phyloP scores from a whole-genome alignment of 2,113 vertebrate genomes.

The Balaeniceps rex region DNA sequence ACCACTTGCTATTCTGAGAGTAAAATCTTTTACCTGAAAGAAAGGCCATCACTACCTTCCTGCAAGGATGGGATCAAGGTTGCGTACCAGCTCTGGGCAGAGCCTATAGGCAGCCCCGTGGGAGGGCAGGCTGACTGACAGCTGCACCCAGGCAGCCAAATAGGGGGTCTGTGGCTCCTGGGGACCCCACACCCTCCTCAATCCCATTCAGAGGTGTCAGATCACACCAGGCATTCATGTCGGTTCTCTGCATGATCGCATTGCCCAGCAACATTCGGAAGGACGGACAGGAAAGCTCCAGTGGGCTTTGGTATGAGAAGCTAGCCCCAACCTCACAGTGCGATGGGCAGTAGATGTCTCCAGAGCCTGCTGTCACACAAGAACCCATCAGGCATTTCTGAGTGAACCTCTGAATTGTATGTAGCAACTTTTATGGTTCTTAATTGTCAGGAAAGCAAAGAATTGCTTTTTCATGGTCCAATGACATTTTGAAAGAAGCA shows the following conservation, averaged over 20 bases:
- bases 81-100: not conserved
- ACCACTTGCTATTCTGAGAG: not conserved
- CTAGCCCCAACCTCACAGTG: not conserved
- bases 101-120: not conserved
- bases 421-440: not conserved
- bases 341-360: not conserved
- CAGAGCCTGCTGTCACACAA: not conserved
- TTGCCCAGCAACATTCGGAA: not conserved
- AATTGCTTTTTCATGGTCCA: not conserved
- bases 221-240: not conserved
- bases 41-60: not conserved
- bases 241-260: not conserved
- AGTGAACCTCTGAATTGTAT: not conserved
- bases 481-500: not conserved
- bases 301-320: not conserved
- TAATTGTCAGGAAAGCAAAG: not conserved
- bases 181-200: accelerated
- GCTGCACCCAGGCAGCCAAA: not conserved
- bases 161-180: not conserved
- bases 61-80: not conserved
- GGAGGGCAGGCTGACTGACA: not conserved
- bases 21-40: not conserved
- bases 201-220: not conserved
- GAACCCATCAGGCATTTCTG: not conserved
- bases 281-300: accelerated